A percentile compares a stretch with the other conserved stretches of the same genome.
Conservation (phyloP, 2,113 vertebrate genomes). For the Chelonoidis abingdonii region DNA sequence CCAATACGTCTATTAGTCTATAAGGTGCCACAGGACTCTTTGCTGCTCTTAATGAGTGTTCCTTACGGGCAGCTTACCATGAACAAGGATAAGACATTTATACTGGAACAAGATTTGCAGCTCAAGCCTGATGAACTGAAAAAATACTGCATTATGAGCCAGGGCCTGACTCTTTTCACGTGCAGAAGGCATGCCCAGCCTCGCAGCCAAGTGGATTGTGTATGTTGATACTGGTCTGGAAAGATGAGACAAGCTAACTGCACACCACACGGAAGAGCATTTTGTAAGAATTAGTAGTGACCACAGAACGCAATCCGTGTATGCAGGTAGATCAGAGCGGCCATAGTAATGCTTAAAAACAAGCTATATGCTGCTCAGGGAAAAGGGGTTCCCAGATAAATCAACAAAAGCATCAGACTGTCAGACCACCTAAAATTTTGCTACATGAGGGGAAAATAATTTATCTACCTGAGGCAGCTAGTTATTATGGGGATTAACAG, state of each 20-base stretch:
- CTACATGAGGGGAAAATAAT: background rate
- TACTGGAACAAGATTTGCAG: background rate
- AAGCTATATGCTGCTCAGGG: background rate
- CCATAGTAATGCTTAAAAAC: background rate
- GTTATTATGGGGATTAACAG: background rate
- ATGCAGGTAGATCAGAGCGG: background rate
- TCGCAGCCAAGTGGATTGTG: background rate
- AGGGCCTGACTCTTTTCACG: background rate
- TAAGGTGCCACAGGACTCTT: too few species aligned
- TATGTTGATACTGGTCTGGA: background rate
- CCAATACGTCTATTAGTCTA: too few species aligned
- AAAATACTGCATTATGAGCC: background rate
- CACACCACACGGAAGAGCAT: background rate
- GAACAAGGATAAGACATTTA: background rate
- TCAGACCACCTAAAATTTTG: background rate
- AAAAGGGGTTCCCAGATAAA: accelerated
- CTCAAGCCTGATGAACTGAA: background rate
- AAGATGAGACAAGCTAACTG: background rate
- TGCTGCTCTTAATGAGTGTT: background rate
- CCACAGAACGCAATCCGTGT: background rate
- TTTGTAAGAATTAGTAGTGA: background rate
- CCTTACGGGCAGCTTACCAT: background rate
- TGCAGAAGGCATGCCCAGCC: background rate
- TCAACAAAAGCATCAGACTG: background rate
- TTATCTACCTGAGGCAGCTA: background rate